A percentile compares a stretch with the other conserved stretches of the same genome.
Evolutionary conservation across 1,140 invertebrate genomes (phyloP).

Genomic region (Euborellia annulipes): DNA sequence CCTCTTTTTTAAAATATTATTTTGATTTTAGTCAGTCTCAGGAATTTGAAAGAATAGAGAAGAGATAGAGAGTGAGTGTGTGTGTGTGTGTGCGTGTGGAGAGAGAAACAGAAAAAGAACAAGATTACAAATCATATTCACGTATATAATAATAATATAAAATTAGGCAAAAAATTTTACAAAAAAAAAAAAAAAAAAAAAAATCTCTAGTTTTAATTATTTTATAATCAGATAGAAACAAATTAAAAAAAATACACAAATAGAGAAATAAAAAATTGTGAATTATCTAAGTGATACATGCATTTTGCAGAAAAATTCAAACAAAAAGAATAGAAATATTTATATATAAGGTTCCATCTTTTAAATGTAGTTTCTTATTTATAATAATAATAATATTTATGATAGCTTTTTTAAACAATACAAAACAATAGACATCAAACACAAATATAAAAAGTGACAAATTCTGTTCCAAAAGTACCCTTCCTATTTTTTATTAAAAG

Average conservation of each 20-base stretch:
- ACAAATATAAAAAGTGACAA: slow-evolving; percentile 14
- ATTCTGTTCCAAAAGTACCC: too few relatives aligned
- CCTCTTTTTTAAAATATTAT: slow-evolving; percentile 10
- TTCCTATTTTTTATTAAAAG: not conserved
- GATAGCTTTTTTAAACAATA: slow-evolving; percentile 25
- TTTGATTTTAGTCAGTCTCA: slow-evolving; percentile 13
- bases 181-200: slow-evolving; percentile 5
- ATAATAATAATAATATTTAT: too few relatives aligned
- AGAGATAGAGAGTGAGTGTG: not conserved
- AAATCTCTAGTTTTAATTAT: not conserved
- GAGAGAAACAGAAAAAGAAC: slow-evolving; percentile 12
- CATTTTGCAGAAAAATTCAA: too few relatives aligned
- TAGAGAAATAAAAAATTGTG: slow-evolving; percentile 7
- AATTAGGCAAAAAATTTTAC: slow-evolving; percentile 2
- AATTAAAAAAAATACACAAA: slow-evolving; percentile 37
- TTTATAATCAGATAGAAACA: slow-evolving; percentile 2
- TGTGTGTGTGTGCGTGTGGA: too few relatives aligned
- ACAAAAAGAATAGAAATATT: too few relatives aligned
- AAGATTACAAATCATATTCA: slow-evolving; percentile 13
- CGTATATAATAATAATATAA: slow-evolving; percentile 21
- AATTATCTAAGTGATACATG: too few relatives aligned
- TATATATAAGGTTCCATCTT: too few relatives aligned
- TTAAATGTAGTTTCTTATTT: too few relatives aligned
- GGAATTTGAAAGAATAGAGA: slow-evolving; percentile 15
- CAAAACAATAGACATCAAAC: slow-evolving; percentile 21